Evolutionary conservation across 2,797 vertebrate species (phyloP), one percentile per base, ranked within the genome.

Genomic region (Craterocephalus amniculus): DNA sequence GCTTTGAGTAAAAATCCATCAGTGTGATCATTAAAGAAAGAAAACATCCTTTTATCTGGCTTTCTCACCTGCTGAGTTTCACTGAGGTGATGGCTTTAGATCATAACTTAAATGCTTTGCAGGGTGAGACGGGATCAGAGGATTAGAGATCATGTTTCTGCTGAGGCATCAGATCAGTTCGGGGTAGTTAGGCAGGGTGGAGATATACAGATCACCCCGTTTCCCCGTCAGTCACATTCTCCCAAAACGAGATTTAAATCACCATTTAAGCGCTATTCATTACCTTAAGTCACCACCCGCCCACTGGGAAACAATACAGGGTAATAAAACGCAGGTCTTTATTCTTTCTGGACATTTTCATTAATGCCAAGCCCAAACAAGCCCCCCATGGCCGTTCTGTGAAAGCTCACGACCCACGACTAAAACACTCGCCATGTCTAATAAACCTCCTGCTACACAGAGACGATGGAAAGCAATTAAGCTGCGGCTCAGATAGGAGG

Each of bases 161-260:
- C 80, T 73, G 81, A 85, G 57, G 72, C 70, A 77, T 45, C 67
- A 31, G 77, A 86, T 86, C 80, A 74, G 84, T 84, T 83, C 67
- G 73, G 79, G 78, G 74, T 73, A 57, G 67, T 62, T 70, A 40
- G 61, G 64, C 83, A 72, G 67, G 55, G 65, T 54, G 36, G 57
- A 62, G 56, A 63, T 49, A 11, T 0, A 13, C 16, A 70, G 58
- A 70, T 51, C 18, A 62, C 34, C 34, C 22, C 16, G 18, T 58
- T 58, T 43, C 18, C 51, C 57, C 2, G 18, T 51, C 35, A 43
- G 36, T 34, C 65, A 66, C 4, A 26, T 0, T 22, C 24, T 6
- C 40, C 52, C 6, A 18, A 68, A 63, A 68, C 32, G 67, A 61
- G 6, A 43, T 20, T 70, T 20, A 4, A 76, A 70, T 63, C 20